Evolutionary conservation across 2,113 vertebrate genomes (phyloP).

Genomic region (Dipodomys stephensi): DNA sequence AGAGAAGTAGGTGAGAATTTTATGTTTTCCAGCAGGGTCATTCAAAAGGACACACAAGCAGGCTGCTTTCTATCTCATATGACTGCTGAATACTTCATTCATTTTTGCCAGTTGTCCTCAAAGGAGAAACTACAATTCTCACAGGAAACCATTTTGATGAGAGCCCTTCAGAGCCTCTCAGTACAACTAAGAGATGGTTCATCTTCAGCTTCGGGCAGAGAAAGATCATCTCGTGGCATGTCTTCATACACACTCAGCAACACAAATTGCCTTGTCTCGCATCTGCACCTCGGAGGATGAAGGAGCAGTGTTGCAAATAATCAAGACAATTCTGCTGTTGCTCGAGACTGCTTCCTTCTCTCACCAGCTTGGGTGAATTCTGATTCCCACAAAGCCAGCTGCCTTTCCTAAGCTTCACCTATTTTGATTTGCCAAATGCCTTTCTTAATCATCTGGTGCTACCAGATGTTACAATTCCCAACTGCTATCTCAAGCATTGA

Average conservation of each 20-base stretch:
- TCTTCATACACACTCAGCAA: neutral
- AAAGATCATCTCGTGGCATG: slow-evolving; percentile 5
- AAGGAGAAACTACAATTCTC: neutral
- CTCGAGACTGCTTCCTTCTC: neutral
- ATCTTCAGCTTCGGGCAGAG: neutral
- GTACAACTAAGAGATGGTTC: neutral
- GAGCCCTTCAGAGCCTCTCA: neutral
- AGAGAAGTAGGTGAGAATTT: neutral
- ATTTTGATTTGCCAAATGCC: slow-evolving; percentile 58
- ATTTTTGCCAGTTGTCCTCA: neutral
- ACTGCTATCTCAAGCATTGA: slow-evolving; percentile 66
- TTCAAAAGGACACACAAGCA: neutral
- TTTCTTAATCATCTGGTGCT: slow-evolving; percentile 72
- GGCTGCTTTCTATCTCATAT: neutral
- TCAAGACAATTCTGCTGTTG: neutral
- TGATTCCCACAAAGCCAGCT: slow-evolving; percentile 56
- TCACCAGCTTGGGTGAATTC: slow-evolving; percentile 33
- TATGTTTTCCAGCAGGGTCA: neutral
- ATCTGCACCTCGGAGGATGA: neutral
- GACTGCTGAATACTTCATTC: neutral
- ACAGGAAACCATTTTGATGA: neutral
- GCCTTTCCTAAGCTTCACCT: slow-evolving; percentile 53
- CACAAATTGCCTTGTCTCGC: neutral
- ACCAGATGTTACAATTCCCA: slow-evolving; percentile 78
- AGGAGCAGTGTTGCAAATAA: neutral